These are phyloP conservation scores for Polia nebulosa DNA, from an alignment of 2,888 invertebrate species.

Conservation along the genomic window DNA sequence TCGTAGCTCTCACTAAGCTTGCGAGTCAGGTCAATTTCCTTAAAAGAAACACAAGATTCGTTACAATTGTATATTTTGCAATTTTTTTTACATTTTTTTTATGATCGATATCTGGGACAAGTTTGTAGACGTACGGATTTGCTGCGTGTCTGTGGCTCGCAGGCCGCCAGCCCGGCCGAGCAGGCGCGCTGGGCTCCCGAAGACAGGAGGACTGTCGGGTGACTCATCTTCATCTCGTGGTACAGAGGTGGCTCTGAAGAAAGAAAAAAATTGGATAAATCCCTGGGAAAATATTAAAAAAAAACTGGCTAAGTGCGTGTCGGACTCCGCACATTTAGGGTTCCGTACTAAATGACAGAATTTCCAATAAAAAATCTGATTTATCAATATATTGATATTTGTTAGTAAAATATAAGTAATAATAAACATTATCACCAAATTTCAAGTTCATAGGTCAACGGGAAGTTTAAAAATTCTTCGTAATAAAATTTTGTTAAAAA, in stretches of 20 bases:
- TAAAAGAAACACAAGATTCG: constrained; percentile 69
- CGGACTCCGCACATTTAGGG: too few species aligned
- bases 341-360: too few species aligned
- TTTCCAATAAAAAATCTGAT: too few species aligned
- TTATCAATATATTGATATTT: too few species aligned
- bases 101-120: constrained; percentile 45
- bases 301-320: too few species aligned
- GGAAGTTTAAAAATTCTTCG: too few species aligned
- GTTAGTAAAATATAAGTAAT: too few species aligned
- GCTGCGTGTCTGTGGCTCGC: constrained; percentile 75
- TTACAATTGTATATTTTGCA: constrained; percentile 60
- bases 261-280: background rate
- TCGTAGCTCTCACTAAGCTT: constrained; percentile 92
- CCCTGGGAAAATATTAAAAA: background rate
- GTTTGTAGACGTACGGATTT: constrained; percentile 83
- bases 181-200: constrained; percentile 63
- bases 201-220: constrained; percentile 76
- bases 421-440: too few species aligned
- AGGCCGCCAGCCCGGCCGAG: constrained; percentile 56
- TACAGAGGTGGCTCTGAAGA: constrained; percentile 75
- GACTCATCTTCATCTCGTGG: constrained; percentile 82
- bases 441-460: too few species aligned
- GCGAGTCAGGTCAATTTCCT: constrained; percentile 88
- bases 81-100: constrained; percentile 39
- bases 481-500: too few species aligned